phyloP scores from a whole-genome alignment of 2,797 vertebrate genomes.

The Tenualosa ilisha region DNA sequence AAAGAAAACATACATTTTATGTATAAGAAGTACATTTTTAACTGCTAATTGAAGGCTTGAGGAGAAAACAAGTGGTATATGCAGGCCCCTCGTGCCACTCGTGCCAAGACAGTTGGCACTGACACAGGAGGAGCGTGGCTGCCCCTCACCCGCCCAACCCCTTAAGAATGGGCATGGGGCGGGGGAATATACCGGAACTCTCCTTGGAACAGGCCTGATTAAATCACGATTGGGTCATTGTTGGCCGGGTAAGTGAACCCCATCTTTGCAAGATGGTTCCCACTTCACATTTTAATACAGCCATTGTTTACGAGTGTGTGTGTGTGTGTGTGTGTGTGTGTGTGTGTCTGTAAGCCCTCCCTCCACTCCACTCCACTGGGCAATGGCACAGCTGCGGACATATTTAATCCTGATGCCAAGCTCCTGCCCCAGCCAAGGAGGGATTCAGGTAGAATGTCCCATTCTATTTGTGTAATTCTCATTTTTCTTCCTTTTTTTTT shows the following conservation, averaged over 20 bases:
- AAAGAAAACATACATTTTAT: no score
- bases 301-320: slow-evolving; percentile 40
- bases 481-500: background rate
- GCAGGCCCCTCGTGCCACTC: background rate
- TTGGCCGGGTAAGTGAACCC: slow-evolving; percentile 36
- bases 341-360: background rate
- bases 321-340: background rate
- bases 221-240: slow-evolving; percentile 35
- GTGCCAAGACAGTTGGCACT: background rate
- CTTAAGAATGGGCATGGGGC: background rate
- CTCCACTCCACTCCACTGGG: background rate
- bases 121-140: background rate
- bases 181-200: background rate
- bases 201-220: slow-evolving; percentile 10
- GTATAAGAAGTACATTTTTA: background rate
- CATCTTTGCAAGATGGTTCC: slow-evolving; percentile 40
- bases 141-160: no score
- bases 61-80: background rate
- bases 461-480: background rate
- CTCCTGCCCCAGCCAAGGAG: slow-evolving; percentile 16
- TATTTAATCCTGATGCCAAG: slow-evolving; percentile 34
- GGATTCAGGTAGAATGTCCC: slow-evolving; percentile 23
- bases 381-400: slow-evolving; percentile 44
- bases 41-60: background rate
- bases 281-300: slow-evolving; percentile 40